Conservation (phyloP, 2,888 invertebrate species). For the Lasioglossum pauxillum region DNA sequence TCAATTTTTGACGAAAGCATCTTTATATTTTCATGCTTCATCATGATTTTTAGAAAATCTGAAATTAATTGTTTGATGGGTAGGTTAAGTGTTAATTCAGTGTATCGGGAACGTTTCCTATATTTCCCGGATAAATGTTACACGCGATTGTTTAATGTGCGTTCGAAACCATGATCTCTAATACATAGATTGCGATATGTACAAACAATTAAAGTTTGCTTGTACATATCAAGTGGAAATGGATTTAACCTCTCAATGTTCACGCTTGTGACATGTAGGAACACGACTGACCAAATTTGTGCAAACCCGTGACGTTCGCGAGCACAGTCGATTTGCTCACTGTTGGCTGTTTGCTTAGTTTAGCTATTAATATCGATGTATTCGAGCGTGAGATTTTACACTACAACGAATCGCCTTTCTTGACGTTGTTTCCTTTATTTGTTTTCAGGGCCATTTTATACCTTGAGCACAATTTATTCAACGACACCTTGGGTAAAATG, state of each 20-base stretch:
- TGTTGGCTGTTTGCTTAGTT: not conserved
- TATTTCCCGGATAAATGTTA: not conserved
- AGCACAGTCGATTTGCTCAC: not conserved
- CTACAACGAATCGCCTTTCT: not conserved
- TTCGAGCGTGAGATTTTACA: not conserved
- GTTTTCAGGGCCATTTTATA: not conserved
- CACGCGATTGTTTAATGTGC: not conserved
- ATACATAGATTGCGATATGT: not conserved
- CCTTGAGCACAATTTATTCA: too few relatives aligned
- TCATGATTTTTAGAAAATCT: too few relatives aligned
- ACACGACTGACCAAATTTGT: not conserved
- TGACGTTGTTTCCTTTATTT: not conserved
- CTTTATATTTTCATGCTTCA: too few relatives aligned
- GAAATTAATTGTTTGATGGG: too few relatives aligned
- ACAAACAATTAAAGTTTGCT: not conserved
- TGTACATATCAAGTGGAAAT: not conserved
- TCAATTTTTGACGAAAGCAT: too few relatives aligned
- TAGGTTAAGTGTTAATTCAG: not conserved
- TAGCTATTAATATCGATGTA: not conserved
- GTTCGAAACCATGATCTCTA: not conserved
- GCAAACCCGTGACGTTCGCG: not conserved
- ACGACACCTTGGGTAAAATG: too few relatives aligned
- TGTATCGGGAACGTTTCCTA: not conserved
- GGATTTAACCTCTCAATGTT: not conserved
- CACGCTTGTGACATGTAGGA: not conserved